Conservation (phyloP, 2,888 invertebrate species). For the Chorisops tibialis region DNA sequence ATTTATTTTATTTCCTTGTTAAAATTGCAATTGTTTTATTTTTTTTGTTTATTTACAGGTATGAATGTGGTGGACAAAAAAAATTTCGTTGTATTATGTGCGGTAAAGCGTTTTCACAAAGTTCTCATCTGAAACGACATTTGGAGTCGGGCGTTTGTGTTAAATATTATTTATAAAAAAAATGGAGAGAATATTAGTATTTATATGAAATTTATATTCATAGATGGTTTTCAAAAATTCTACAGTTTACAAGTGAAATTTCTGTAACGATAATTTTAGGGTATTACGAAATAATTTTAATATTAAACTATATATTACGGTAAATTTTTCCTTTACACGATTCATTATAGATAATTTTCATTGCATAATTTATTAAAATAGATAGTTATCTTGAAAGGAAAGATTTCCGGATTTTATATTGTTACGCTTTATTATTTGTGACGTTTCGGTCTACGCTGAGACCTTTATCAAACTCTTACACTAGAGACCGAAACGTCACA, state of each 20-base stretch:
- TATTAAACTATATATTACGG: no score
- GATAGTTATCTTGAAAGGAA: no score
- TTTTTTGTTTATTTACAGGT: conserved; percentile 48
- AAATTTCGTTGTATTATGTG: conserved; percentile 66
- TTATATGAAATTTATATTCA: conserved; percentile 30
- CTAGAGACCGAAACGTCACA: no score
- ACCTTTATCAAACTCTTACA: no score
- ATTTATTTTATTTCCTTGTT: background rate
- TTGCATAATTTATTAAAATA: no score
- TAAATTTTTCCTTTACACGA: no score
- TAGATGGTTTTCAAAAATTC: conserved; percentile 22
- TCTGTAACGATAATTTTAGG: no score
- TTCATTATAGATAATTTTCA: no score
- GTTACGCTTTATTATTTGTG: no score
- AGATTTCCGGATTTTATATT: no score
- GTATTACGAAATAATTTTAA: no score
- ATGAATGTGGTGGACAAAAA: conserved; percentile 68
- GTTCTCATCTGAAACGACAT: conserved; percentile 62
- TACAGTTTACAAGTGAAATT: conserved; percentile 3
- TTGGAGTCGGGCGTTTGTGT: conserved; percentile 54
- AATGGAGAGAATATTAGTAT: conserved; percentile 40
- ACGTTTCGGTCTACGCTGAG: no score
- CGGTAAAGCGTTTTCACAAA: conserved; percentile 65
- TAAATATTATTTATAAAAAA: conserved; percentile 53
- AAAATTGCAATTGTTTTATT: background rate